Base-by-base conservation (phyloP, 2,797 vertebrate genomes). In the Iguana delicatissima region DNA sequence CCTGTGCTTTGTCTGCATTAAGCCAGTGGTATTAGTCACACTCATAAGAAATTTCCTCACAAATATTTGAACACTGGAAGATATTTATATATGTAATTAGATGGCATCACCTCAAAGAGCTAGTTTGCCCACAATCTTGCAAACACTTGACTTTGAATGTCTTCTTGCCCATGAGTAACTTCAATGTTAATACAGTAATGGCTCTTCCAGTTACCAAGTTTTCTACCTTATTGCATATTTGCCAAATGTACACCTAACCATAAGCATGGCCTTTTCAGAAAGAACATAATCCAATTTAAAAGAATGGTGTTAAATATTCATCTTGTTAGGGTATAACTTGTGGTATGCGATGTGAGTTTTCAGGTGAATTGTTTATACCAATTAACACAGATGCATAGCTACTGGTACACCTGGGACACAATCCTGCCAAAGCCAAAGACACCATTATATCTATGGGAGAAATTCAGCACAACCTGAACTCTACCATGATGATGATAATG, bases 11-110 rank as follows among this genome's bases (percentile, higher is more conserved):
- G 42, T 52, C 74, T 95, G 59, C 94, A 84, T 89, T 89, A 95
- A 95, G 90, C 35, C 12, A 57, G 76, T 90, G 74, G 80, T 77
- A 89, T 96, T 93, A 89, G 83, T 92, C 93, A 92, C 80, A 93
- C 93, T 93, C 86, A 81, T 80, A 89, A 86, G 67, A 95, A 81
- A 93, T 92, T 93, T 93, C 94, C 12, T 93, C n/a, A 84, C 52
- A 94, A 92, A 89, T 88, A 80, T 90, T 93, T 95, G 91, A 94
- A 90, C 42, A 91, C 82, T 92, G 90, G 90, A 91, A 91, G 79
- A 81, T 90, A 93, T 84, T 91, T 93, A 81, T 92, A 83, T 92
- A 84, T 82, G 86, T 55, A 92, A 93, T 79, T 89, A 92, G 92
- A 94, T 94, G 62, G 46, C 89, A 52, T 69, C 90, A 93, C 81